These are phyloP conservation scores for Pseudochromis fuscus DNA, from an alignment of 2,797 vertebrate genomes.

Conservation along the genomic window DNA sequence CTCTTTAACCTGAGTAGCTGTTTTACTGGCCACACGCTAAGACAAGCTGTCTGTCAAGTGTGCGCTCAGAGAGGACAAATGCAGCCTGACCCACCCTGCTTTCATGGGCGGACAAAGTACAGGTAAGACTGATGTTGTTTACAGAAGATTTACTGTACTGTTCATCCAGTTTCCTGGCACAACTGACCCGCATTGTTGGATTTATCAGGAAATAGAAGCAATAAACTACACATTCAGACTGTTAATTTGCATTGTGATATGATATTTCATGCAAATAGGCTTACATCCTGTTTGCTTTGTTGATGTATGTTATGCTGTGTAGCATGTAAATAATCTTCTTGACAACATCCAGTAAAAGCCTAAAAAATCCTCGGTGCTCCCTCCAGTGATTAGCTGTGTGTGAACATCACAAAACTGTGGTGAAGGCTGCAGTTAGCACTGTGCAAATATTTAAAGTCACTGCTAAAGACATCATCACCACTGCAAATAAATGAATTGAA, in stretches of 20 bases:
- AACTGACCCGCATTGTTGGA: conserved; percentile 29
- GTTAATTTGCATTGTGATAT: conserved; percentile 39
- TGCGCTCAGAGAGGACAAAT: conserved; percentile 59
- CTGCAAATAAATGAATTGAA: conserved; percentile 82
- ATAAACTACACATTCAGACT: neutral
- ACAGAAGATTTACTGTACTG: conserved; percentile 44
- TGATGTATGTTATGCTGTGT: conserved; percentile 16
- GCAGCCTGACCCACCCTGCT: conserved; percentile 48
- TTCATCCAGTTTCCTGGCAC: conserved; percentile 38
- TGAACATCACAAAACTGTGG: conserved; percentile 63
- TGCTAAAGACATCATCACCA: conserved; percentile 80
- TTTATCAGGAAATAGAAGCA: conserved; percentile 25
- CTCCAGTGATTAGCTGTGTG: conserved; percentile 52
- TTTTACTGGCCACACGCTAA: conserved; percentile 60
- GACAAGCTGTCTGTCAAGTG: conserved; percentile 74
- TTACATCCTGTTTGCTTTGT: conserved; percentile 39
- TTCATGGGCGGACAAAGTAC: conserved; percentile 42
- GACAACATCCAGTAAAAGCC: conserved; percentile 31
- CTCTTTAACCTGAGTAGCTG: conserved; percentile 70
- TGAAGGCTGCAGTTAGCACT: conserved; percentile 68
- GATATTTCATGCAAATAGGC: conserved; percentile 38
- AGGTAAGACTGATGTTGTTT: conserved; percentile 57
- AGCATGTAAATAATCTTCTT: conserved; percentile 45
- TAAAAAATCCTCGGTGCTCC: conserved; percentile 34
- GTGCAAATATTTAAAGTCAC: conserved; percentile 82